Evolutionary conservation across 2,113 vertebrate genomes (phyloP), one percentile per base, ranked within the genome.

Genomic region (Leptosomus discolor): DNA sequence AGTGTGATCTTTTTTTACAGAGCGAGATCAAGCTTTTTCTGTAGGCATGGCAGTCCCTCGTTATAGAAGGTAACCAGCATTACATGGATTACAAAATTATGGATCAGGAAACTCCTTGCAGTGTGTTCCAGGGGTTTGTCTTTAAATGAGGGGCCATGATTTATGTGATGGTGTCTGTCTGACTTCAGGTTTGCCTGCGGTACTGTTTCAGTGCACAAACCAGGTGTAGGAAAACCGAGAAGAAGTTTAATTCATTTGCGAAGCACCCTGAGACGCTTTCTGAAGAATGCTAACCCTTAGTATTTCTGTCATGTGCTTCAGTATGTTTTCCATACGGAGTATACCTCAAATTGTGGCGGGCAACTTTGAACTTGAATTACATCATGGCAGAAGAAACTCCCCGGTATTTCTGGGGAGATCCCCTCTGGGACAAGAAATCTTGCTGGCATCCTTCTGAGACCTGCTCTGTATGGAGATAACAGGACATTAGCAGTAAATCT

Each of bases 201-300:
- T 37, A 8, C 23, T 36, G 6, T 60, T 65, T 53, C 32, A 14
- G 17, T 14, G 20, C 45, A 27, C 23, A 45, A 15, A 56, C 45
- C 5, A 50, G 6, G 4, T 48, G 4, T 21, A 30, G 37, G 11
- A 45, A 32, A 34, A 27, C 9, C 0, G 3, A 45, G 9, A 36
- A 48, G 45, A 5, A 3, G 7, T 56, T 69, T 9, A 61, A 43
- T 86, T 37, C 4, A 10, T 69, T 64, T 57, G 13, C 9, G 21
- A 19, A 80, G 19, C 15, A 13, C 12, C 9, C 18, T 8, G 36
- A 79, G 65, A 20, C 0, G 0, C 54, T 48, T 51, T 46, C 36
- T 71, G 43, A 43, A 34, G 22, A 11, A 20, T 6, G 3, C 10
- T 14, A 3, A 45, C 32, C 41, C 36, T 61, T 50, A 2, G 15